Conservation (phyloP, 2,888 invertebrate genomes). For the Odontomyia ornata region DNA sequence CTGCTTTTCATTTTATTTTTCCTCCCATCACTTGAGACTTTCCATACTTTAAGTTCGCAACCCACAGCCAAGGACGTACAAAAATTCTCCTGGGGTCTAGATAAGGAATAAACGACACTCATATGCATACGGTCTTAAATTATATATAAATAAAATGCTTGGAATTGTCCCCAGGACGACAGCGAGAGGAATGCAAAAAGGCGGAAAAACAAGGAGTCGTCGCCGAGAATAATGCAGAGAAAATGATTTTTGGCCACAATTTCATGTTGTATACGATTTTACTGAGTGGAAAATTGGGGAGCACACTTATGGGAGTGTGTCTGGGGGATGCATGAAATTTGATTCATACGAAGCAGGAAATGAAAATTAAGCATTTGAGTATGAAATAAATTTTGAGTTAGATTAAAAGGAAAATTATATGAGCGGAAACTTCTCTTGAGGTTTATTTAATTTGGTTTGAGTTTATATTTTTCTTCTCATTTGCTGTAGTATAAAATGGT, state of each 20-base stretch:
- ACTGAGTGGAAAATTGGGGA: slow-evolving; percentile 10
- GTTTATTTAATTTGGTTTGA: not conserved
- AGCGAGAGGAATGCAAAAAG: not conserved
- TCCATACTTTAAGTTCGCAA: not conserved
- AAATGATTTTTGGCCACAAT: slow-evolving; percentile 2
- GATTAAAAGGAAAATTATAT: not conserved
- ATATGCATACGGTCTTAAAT: slow-evolving; percentile 32
- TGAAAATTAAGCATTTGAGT: slow-evolving; percentile 3
- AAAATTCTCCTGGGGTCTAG: not conserved
- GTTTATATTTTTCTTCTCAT: no score
- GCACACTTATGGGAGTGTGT: not conserved
- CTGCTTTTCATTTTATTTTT: not conserved
- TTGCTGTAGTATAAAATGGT: no score
- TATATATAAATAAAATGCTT: slow-evolving; percentile 38
- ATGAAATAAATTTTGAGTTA: not conserved
- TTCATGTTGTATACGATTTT: slow-evolving; percentile 16
- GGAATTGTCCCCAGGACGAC: slow-evolving; percentile 29
- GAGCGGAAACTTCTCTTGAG: not conserved
- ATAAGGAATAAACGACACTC: slow-evolving; percentile 23
- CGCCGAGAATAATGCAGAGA: slow-evolving; percentile 7
- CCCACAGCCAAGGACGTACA: not conserved
- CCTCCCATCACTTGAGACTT: not conserved
- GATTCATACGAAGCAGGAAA: not conserved
- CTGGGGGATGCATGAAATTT: not conserved
- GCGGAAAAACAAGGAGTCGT: not conserved